Evolutionary conservation across 2,113 vertebrate genomes (phyloP), one percentile per base, ranked within the genome.

Genomic region (Gallinago paraguaiae): DNA sequence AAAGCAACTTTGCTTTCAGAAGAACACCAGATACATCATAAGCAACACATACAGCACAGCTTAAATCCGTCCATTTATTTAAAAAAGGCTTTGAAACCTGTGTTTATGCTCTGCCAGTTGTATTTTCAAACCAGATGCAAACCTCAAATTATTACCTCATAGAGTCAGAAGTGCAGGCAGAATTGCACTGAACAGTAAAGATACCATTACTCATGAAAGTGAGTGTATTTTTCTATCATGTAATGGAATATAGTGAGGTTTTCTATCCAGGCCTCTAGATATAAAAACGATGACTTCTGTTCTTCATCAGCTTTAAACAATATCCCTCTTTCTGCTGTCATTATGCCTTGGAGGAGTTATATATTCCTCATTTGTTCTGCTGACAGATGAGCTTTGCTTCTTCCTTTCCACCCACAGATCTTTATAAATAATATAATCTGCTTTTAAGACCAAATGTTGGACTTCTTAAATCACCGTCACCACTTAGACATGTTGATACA

Each of bases 401-500:
- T 94, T 92, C 82, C 53, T 96, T 96, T 95, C 93, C 95, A 92
- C 91, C 93, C 86, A 95, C 92, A 43, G 93, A 76, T 95, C 92
- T 94, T 95, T 95, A 90, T 95, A 95, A 96, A 96, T 93, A 92
- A 92, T 91, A 61, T 76, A 79, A 77, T 95, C 82, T 94, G 86
- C 31, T 97, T 95, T 93, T 92, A 89, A 96, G 92, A 96, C 94
- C 88, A 90, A 75, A 87, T 84, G 77, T 89, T 83, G 88, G 65
- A 77, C 85, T 88, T 65, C 60, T 82, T 95, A 78, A 76, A 80
- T 92, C 93, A 69, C 48, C 51, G 0, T 88, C 65, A 72, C 84
- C 33, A 43, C 72, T 91, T 87, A 83, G 80, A 72, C 60, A 56
- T 93, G 69, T 90, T 85, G 80, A 80, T 82, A 72, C 90, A 93